Conservation (phyloP, 2,888 invertebrate genomes). For the Phasia obesa region DNA sequence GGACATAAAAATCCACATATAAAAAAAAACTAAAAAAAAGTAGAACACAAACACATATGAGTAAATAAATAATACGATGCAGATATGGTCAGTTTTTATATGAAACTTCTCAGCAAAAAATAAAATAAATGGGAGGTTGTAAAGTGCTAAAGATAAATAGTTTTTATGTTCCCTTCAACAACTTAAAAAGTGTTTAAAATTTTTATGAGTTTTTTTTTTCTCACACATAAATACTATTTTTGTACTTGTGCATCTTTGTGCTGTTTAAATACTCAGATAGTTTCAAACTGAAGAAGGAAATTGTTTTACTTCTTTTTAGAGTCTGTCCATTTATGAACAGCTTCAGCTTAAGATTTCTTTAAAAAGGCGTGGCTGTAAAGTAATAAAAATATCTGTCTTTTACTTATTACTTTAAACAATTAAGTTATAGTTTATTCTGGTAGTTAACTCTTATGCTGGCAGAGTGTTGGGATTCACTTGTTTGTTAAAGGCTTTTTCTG, state of each 20-base stretch:
- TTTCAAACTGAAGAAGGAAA: background rate
- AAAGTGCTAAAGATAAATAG: conserved; percentile 68
- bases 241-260: background rate
- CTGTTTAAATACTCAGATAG: background rate
- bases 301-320: background rate
- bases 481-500: too few relatives aligned
- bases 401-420: conserved; percentile 38
- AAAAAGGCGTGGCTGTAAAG: conserved; percentile 33
- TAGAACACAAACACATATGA: conserved; percentile 13
- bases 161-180: conserved; percentile 69
- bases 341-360: background rate
- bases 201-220: background rate
- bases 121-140: conserved; percentile 60
- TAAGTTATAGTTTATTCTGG: conserved; percentile 28
- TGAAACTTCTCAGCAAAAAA: background rate
- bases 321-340: background rate
- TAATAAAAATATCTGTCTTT: conserved; percentile 30
- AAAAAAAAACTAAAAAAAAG: background rate
- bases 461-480: background rate
- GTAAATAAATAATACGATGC: background rate
- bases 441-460: background rate
- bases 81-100: background rate
- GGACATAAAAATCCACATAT: conserved; percentile 41
- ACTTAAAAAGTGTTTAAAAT: conserved; percentile 69
- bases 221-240: background rate